Conservation (phyloP, 2,888 invertebrate genomes). For the Rhopalosiphum nymphaeae region DNA sequence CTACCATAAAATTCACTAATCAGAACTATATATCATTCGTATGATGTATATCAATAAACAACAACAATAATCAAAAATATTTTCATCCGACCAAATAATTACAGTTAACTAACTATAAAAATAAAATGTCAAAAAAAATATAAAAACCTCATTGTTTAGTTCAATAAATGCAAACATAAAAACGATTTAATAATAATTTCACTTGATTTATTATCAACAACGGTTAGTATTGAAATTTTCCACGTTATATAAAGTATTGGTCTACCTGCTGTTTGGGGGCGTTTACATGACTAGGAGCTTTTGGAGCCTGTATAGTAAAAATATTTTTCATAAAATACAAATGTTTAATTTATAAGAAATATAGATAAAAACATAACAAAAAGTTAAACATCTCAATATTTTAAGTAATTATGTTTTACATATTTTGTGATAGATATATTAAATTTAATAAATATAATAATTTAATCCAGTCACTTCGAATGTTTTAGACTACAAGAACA, state of each 20-base stretch:
- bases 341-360: constrained; percentile 67
- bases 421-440: neutral
- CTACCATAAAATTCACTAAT: neutral
- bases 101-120: neutral
- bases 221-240: constrained; percentile 34
- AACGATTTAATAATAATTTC: neutral
- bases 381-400: neutral
- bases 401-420: neutral
- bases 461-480: neutral
- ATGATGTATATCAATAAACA: neutral
- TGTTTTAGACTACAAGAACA: neutral
- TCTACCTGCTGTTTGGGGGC: constrained; percentile 56
- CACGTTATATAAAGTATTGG: neutral
- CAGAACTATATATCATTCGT: neutral
- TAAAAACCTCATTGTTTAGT: constrained; percentile 4
- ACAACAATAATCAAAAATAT: constrained; percentile 16
- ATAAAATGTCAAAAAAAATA: neutral
- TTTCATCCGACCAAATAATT: neutral
- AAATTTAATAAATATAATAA: neutral
- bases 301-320: constrained; percentile 65
- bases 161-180: neutral
- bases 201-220: constrained; percentile 13
- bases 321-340: constrained; percentile 66
- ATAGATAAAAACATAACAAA: neutral
- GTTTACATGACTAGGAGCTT: constrained; percentile 59